phyloP scores from a whole-genome alignment of 2,888 invertebrate species.

The Alloplasta piceator region DNA sequence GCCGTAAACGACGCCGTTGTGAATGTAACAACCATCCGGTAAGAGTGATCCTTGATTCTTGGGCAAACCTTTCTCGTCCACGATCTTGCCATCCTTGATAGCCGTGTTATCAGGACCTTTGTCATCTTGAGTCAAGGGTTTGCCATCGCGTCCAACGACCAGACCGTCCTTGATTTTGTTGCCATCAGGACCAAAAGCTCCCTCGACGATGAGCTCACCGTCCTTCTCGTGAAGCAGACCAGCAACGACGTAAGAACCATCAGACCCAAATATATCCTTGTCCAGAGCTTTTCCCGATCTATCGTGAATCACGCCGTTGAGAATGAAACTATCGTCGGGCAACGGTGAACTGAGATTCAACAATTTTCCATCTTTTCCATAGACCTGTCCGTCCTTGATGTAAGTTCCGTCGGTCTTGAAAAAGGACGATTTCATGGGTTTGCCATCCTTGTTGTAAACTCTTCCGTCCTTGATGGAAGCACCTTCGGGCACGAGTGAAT shows the following conservation, averaged over 20 bases:
- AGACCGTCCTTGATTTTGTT: constrained; percentile 78
- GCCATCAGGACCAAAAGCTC: constrained; percentile 79
- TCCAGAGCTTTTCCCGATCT: constrained; percentile 74
- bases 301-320: constrained; percentile 79
- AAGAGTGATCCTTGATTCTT: constrained; percentile 77
- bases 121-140: constrained; percentile 78
- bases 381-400: constrained; percentile 78
- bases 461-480: constrained; percentile 78
- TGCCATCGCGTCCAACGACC: constrained; percentile 79
- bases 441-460: constrained; percentile 77
- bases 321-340: constrained; percentile 78
- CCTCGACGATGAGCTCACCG: constrained; percentile 76
- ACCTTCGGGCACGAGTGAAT: constrained; percentile 79
- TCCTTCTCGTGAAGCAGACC: constrained; percentile 77
- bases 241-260: constrained; percentile 78
- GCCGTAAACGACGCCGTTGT: constrained; percentile 77
- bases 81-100: constrained; percentile 78
- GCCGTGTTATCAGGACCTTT: constrained; percentile 78
- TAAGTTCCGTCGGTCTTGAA: constrained; percentile 81
- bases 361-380: constrained; percentile 77
- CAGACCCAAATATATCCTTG: constrained; percentile 78
- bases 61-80: constrained; percentile 75
- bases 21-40: constrained; percentile 80
- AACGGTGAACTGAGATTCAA: constrained; percentile 76
- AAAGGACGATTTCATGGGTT: constrained; percentile 77